A percentile compares a stretch with the other conserved stretches of the same genome.
Conservation (phyloP, 1,140 invertebrate species). For the Eumeta japonica region DNA sequence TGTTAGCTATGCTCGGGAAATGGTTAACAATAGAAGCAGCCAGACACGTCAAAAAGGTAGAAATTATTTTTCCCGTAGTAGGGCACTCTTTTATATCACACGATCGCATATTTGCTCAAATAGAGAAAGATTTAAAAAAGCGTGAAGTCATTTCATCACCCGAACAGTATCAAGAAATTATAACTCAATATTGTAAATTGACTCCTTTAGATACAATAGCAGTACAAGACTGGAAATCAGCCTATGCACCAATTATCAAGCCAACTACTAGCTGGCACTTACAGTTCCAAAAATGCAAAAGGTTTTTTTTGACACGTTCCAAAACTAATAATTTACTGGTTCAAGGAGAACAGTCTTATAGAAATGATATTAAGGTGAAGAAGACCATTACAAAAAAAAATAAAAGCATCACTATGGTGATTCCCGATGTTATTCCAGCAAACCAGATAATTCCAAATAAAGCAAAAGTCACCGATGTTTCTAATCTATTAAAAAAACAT, state of each 20-base stretch:
- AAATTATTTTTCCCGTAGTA: slow-evolving; percentile 23
- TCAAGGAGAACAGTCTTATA: slow-evolving; percentile 6
- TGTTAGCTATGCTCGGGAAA: slow-evolving; percentile 15
- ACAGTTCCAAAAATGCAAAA: slow-evolving; percentile 5
- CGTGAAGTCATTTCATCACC: slow-evolving; percentile 14
- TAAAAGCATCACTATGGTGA: slow-evolving; percentile 5
- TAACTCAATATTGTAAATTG: slow-evolving; percentile 7
- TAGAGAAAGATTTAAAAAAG: slow-evolving; percentile 20
- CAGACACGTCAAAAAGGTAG: slow-evolving; percentile 14
- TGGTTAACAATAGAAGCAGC: slow-evolving; percentile 18
- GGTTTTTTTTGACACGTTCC: slow-evolving; percentile 5
- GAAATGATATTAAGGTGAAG: slow-evolving; percentile 5
- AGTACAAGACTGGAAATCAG: slow-evolving; percentile 9
- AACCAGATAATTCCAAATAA: background rate
- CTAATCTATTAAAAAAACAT: slow-evolving; percentile 1
- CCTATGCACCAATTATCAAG: slow-evolving; percentile 7
- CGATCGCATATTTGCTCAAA: slow-evolving; percentile 24
- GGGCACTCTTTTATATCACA: slow-evolving; percentile 27
- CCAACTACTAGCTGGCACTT: slow-evolving; percentile 9
- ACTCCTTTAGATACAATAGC: slow-evolving; percentile 5
- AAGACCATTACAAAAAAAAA: slow-evolving; percentile 7
- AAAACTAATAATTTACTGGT: slow-evolving; percentile 9
- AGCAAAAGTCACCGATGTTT: slow-evolving; percentile 1
- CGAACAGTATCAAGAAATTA: slow-evolving; percentile 4
- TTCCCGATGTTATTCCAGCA: slow-evolving; percentile 1